phyloP scores from a whole-genome alignment of 2,888 invertebrate genomes.

The Nemotelus pantherinus region DNA sequence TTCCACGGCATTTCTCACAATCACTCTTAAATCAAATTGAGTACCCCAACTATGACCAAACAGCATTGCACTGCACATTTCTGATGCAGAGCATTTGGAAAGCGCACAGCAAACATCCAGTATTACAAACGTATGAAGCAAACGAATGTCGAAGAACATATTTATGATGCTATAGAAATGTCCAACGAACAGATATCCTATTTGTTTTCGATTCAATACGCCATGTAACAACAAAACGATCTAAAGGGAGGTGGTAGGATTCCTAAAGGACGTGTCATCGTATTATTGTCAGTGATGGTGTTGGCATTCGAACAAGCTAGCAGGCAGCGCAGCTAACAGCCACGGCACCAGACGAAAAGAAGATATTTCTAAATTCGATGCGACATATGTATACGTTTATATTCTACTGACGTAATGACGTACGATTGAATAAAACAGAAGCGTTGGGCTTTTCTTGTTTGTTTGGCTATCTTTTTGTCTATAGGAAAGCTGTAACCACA shows the following conservation, averaged over 20 bases:
- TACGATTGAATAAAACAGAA: slow-evolving; percentile 31
- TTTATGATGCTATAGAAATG: slow-evolving; percentile 50
- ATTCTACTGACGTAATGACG: slow-evolving; percentile 37
- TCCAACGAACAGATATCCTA: slow-evolving; percentile 49
- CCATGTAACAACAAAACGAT: slow-evolving; percentile 45
- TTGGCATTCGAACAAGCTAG: slow-evolving; percentile 12
- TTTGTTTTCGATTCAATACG: slow-evolving; percentile 50
- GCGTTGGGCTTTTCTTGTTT: slow-evolving; percentile 13
- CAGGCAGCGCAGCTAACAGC: background rate
- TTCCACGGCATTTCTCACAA: too few relatives aligned
- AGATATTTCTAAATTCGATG: slow-evolving; percentile 22
- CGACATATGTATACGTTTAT: slow-evolving; percentile 30
- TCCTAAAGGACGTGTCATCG: slow-evolving; percentile 40
- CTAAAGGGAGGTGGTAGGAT: slow-evolving; percentile 37
- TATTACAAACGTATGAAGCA: background rate
- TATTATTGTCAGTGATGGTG: slow-evolving; percentile 28
- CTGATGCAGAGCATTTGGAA: slow-evolving; percentile 8
- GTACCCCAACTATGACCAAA: too few relatives aligned
- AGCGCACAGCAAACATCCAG: background rate
- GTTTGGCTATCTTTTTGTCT: slow-evolving; percentile 14
- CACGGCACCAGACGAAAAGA: slow-evolving; percentile 25
- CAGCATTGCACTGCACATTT: background rate
- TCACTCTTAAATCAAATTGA: too few relatives aligned
- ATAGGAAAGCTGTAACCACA: slow-evolving; percentile 1
- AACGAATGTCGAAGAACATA: slow-evolving; percentile 41